Base-by-base conservation (phyloP, 2,113 vertebrate species). In the Brachyhypopomus occidentalis region DNA sequence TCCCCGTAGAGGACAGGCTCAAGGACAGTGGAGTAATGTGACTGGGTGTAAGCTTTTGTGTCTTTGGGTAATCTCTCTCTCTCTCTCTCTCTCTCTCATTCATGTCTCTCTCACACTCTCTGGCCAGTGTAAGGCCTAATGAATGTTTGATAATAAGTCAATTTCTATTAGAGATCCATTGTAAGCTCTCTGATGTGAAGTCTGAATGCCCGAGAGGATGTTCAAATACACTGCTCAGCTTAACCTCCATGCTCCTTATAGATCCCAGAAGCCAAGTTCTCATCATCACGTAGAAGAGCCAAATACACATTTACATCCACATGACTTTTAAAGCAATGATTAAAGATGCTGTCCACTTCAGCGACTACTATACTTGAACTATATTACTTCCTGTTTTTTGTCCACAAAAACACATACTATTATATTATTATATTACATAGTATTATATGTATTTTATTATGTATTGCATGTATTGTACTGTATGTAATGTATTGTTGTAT, bases 101-200 rank as follows among this genome's bases (percentile, higher is more conserved):
- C 83, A 30, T 71, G 60, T 75, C 74, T 81, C 79, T 48, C 52
- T 55, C 52, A 48, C 30, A 11, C 63, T 81, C 72, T 69, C 71
- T 75, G 69, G 59, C 69, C 66, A 55, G 93, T 94, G 91, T 94
- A 93, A 92, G 94, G 91, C 93, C 94, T 95, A 97, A 97, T 96
- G 96, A 98, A 97, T 96, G 95, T 98, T 98, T 98, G 96, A 98
- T 96, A 94, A 96, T 95, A 96, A 94, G 96, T 97, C 96, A 97
- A 95, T 94, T 96, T 97, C 95, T 94, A 97, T 98, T 97, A 97
- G 83, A 88, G 85, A 86, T 90, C 87, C 59, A 67, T 74, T 81
- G 80, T 81, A 60, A 23, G 70, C 55, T 70, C 55, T 45, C 16
- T 81, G 80, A 76, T 75, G 55, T 30, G 56, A 23, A 71, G 77